phyloP scores from a whole-genome alignment of 2,113 vertebrate species.

The Psittacus erithacus region DNA sequence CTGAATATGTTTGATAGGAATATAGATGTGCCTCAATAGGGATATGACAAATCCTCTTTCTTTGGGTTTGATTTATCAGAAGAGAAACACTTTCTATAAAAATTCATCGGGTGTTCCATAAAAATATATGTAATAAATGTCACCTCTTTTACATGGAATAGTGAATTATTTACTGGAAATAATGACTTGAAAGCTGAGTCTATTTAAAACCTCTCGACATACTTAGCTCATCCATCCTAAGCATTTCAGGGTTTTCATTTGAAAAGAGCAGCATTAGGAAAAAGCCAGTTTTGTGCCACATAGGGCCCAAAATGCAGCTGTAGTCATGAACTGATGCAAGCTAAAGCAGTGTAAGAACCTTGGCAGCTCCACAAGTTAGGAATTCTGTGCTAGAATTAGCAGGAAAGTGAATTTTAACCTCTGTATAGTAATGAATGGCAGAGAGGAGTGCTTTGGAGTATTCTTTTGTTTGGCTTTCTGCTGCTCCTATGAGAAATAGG shows the following conservation, averaged over 20 bases:
- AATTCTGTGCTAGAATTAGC: neutral
- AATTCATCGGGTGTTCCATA: neutral
- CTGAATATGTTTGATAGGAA: neutral
- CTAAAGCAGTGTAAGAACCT: neutral
- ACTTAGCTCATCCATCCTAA: neutral
- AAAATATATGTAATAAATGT: neutral
- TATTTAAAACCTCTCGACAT: neutral
- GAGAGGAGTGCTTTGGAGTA: neutral
- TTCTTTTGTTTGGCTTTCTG: neutral
- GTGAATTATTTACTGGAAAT: neutral
- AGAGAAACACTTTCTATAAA: neutral
- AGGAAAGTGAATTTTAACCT: neutral
- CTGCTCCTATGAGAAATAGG: neutral
- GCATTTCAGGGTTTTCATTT: neutral
- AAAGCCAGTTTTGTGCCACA: neutral
- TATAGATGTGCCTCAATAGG: neutral
- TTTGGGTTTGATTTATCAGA: neutral
- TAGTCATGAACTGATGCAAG: neutral
- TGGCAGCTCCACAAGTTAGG: neutral
- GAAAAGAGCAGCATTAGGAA: neutral
- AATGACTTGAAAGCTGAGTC: neutral
- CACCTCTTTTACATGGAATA: neutral
- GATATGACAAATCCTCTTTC: neutral
- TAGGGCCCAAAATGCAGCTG: neutral
- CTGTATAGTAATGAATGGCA: too few relatives aligned